Evolutionary conservation across 2,113 vertebrate genomes (phyloP).

Genomic region (Ahaetulla prasina): DNA sequence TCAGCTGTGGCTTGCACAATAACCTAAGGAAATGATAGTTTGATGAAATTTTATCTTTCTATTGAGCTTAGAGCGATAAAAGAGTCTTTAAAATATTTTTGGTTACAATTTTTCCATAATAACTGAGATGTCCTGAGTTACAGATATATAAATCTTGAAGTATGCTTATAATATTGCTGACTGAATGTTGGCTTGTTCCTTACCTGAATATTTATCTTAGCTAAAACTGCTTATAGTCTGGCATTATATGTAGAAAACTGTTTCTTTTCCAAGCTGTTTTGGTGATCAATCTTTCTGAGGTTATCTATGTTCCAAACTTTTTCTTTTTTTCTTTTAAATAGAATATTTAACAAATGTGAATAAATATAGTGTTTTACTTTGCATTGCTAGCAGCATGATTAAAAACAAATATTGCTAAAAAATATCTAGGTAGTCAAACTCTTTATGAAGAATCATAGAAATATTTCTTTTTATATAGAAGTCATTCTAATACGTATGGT

Average conservation of each 20-base stretch:
- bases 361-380: not conserved
- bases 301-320: not conserved
- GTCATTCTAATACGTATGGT: not conserved
- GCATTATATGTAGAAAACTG: not conserved
- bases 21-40: not conserved
- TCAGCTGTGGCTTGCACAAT: not conserved
- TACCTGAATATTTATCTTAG: not conserved
- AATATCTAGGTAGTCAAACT: not conserved
- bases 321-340: not conserved
- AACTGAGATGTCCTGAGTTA: not conserved
- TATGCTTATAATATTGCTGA: not conserved
- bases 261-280: not conserved
- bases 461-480: not conserved
- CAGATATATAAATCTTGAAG: not conserved
- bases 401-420: not conserved
- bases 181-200: not conserved
- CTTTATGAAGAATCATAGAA: not conserved
- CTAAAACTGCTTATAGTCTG: not conserved
- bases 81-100: not conserved
- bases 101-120: not conserved
- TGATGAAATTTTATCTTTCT: not conserved
- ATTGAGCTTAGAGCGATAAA: not conserved
- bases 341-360: not conserved
- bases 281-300: not conserved
- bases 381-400: not conserved